Evolutionary conservation across 2,888 invertebrate species (phyloP), one percentile per base, ranked within the genome.

Genomic region (Amiota mariae): DNA sequence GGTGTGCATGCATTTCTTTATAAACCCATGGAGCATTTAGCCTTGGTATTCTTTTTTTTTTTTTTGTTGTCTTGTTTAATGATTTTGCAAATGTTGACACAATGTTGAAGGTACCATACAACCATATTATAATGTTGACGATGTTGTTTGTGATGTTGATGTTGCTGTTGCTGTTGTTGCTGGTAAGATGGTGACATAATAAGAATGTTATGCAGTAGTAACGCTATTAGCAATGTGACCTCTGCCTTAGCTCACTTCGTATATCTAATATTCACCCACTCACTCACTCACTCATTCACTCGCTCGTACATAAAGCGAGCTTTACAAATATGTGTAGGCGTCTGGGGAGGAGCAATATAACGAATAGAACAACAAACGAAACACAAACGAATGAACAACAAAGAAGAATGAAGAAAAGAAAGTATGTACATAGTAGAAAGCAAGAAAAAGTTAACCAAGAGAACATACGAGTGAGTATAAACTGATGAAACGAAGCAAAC

Each of bases 101-200:
- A 20, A 11, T 59, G 20, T 59, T 59, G 59, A 9, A 36, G 36
- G 36, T 36, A 36, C 36, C 36, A 36, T 36, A 36, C 6, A 36
- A 2, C 1, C 3, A 24, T 3, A 24, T 3, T 24, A 24, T 36
- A 6, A 4, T 18, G 47, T 66, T 66, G 64, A 9, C 47, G 46
- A 6, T 36, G 36, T 36, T 36, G 36, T 36, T 36, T 36, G 36
- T 36, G 36, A 36, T 36, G 36, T 36, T 36, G 4, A 36, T 36
- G 36, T 36, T 36, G 8, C 3, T 36, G 36, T 36, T 36, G 8
- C 3, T 36, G 36, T 36, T 36, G 36, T 36, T 36, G 36, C 36
- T 36, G 36, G 36, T 36, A 36, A 13, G 47, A 20, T 15, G 48
- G 15, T 66, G 64, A 48, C 64, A 66, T 66, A 66, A 66, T 66